Percentiles rank a stretch among this genome's conserved stretches.
These are phyloP conservation scores for Phasianus colchicus DNA, from an alignment of 2,113 vertebrate genomes.

Conservation along the genomic window DNA sequence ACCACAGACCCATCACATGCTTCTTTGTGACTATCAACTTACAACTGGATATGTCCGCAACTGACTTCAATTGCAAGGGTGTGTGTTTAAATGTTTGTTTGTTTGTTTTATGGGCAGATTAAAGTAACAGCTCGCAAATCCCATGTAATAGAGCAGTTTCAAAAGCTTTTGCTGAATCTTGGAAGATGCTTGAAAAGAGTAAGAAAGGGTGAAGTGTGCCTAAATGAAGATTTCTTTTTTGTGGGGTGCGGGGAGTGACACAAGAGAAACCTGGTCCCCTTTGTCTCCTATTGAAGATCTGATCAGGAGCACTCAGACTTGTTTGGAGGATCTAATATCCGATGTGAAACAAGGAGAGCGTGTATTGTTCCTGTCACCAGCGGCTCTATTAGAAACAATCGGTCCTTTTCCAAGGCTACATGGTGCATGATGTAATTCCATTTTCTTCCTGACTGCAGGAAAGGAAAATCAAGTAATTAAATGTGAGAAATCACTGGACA, in stretches of 20 bases:
- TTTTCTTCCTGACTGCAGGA: conserved; percentile 87
- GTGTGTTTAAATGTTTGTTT: not conserved
- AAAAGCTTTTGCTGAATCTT: not conserved
- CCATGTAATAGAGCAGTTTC: not conserved
- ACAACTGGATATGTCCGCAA: not conserved
- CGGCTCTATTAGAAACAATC: conserved; percentile 87
- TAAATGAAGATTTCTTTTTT: conserved; percentile 91
- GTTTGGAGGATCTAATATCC: conserved; percentile 83
- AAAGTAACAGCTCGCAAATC: not conserved
- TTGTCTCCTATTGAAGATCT: conserved; percentile 83
- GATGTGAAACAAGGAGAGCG: conserved; percentile 82
- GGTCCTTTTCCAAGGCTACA: conserved; percentile 82
- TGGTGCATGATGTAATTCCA: conserved; percentile 83
- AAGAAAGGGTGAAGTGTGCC: not conserved
- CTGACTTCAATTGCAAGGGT: not conserved
- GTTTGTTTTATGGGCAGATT: not conserved
- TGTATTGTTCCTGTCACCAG: conserved; percentile 82
- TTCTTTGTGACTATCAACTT: not conserved
- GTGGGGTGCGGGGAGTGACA: conserved; percentile 81
- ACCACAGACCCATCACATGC: not conserved
- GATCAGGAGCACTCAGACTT: conserved; percentile 80
- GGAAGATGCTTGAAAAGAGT: not conserved
- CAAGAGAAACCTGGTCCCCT: conserved; percentile 75
- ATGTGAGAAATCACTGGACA: conserved; percentile 89
- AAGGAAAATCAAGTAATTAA: conserved; percentile 93